phyloP scores from a whole-genome alignment of 2,113 vertebrate species.

The Sphyrna mokarran region DNA sequence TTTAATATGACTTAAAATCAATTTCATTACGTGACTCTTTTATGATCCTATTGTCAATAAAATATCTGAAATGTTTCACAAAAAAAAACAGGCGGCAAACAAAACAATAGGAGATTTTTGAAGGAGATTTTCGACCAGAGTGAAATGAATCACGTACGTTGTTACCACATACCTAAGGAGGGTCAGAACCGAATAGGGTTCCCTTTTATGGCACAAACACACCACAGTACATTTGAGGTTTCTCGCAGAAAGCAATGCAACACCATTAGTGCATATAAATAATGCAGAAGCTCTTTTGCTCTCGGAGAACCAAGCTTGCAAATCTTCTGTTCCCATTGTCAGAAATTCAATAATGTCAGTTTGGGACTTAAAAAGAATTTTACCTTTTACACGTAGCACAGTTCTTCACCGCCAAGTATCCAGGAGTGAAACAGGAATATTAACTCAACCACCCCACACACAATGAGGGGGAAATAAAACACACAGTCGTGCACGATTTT shows the following conservation, averaged over 20 bases:
- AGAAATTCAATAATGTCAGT: slow-evolving; percentile 72
- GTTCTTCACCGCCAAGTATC: not conserved
- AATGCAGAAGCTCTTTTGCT: slow-evolving; percentile 88
- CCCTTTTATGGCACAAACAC: slow-evolving; percentile 50
- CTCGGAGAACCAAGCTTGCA: slow-evolving; percentile 96
- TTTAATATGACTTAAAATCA: slow-evolving; percentile 12
- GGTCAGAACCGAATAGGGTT: not conserved
- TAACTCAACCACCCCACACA: not conserved
- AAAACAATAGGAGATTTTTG: not conserved
- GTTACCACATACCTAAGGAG: not conserved
- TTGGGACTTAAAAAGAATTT: slow-evolving; percentile 9
- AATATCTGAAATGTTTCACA: not conserved
- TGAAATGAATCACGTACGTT: not conserved
- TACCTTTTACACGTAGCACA: not conserved
- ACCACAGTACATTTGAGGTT: slow-evolving; percentile 77
- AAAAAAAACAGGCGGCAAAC: not conserved
- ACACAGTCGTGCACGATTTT: not conserved
- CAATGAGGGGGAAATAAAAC: not conserved
- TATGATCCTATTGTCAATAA: not conserved
- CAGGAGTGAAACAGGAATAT: not conserved
- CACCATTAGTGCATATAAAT: slow-evolving; percentile 98
- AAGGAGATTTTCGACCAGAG: not conserved
- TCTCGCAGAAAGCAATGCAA: slow-evolving; percentile 80
- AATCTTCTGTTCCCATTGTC: slow-evolving; percentile 94
- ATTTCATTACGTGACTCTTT: not conserved